Evolutionary conservation across 2,888 invertebrate species (phyloP), one percentile per base, ranked within the genome.

Genomic region (Dysmachus trigonus): DNA sequence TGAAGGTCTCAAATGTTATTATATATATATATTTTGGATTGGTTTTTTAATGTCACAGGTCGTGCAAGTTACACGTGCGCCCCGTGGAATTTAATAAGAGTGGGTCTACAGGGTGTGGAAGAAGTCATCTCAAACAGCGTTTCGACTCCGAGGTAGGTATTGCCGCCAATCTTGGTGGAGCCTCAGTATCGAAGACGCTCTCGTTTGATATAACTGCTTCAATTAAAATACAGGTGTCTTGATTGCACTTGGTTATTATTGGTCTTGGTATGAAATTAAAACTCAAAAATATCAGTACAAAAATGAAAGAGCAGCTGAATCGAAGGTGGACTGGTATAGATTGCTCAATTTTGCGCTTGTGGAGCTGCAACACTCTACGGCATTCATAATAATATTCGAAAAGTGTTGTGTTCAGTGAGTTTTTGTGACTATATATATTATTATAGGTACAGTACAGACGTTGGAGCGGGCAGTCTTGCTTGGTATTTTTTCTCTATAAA

Each of bases 1-100:
- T 31, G 82, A 84, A 22, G 72, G 85, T 88, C 86, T 88, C 86
- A 85, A 79, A 76, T 86, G 87, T 86, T 41, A n/a, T 47, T 86
- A 13, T 41, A 27, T 27, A 6, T 72, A 27, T 86, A 51, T 22
- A 22, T 83, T 30, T 81, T 79, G 62, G 13, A 30, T 81, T 83
- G 53, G 72, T 18, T 81, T 51, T 82, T 4, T 79, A 74, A 73
- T 86, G 81, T 86, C 18, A 72, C 13, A 72, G 51, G 35, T 13
- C 38, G 71, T 53, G 71, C 77, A 62, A 62, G 47, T 76, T 76
- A 85, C 47, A 27, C 81, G 33, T 82, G 82, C 62, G 31, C 53
- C 72, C 22, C 72, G 22, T 72, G 53, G 72, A 83, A 83, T 8
- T 27, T 72, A 31, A 83, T n/a, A n/a, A 15, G n/a, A 38, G 18